A percentile compares a stretch with the other conserved stretches of the same genome.
Evolutionary conservation across 1,140 invertebrate species (phyloP).

Genomic region (Drosophila novamexicana): DNA sequence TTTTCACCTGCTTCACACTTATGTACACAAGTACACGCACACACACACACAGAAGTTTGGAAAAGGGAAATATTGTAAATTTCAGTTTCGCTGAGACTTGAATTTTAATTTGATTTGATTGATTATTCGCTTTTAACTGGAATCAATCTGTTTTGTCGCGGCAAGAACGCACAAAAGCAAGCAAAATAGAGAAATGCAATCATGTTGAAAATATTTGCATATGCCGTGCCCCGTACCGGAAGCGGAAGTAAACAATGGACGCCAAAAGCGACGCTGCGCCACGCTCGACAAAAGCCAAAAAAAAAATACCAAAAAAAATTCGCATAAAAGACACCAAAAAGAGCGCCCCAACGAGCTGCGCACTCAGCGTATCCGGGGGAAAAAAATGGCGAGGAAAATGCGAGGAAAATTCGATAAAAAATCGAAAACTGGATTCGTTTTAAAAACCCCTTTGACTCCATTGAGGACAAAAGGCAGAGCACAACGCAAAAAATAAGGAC

Average conservation of each 20-base stretch:
- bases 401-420: slow-evolving; percentile 6
- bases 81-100: slow-evolving; percentile 18
- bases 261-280: slow-evolving; percentile 4
- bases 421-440: slow-evolving; percentile 15
- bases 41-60: neutral
- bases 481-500: too few relatives aligned
- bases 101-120: slow-evolving; percentile 41
- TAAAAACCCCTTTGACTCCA: neutral
- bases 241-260: slow-evolving; percentile 80
- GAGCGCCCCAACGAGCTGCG: slow-evolving; percentile 71
- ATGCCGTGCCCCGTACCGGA: slow-evolving; percentile 62
- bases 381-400: neutral
- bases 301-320: neutral
- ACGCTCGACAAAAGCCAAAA: slow-evolving; percentile 48
- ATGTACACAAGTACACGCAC: neutral
- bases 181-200: slow-evolving; percentile 71
- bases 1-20: too few relatives aligned
- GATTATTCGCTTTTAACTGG: slow-evolving; percentile 54
- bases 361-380: slow-evolving; percentile 33
- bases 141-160: slow-evolving; percentile 40
- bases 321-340: slow-evolving; percentile 50
- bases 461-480: slow-evolving; percentile 3
- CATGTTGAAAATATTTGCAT: slow-evolving; percentile 81
- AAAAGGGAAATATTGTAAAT: neutral
- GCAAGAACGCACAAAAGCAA: slow-evolving; percentile 24